Percentiles rank a stretch among this genome's conserved stretches.
Conservation (phyloP, 2,113 vertebrate genomes). For the Strix aluco region DNA sequence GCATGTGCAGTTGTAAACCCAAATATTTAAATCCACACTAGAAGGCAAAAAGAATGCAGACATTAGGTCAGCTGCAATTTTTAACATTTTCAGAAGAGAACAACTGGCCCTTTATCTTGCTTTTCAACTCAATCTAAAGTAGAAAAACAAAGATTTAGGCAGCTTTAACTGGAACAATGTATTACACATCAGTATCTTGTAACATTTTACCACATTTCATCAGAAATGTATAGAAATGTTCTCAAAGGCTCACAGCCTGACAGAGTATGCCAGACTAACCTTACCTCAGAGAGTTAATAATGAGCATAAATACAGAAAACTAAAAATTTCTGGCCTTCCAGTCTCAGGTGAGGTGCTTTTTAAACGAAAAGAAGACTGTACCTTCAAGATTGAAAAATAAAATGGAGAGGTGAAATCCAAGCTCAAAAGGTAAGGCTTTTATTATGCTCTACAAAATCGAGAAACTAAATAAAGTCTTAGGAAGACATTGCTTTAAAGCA, state of each 20-base stretch:
- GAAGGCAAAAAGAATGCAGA: conserved; percentile 42
- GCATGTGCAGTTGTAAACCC: background rate
- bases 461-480: background rate
- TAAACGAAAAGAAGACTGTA: background rate
- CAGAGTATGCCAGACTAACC: background rate
- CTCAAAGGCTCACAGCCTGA: background rate
- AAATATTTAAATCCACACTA: conserved; percentile 27
- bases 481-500: background rate
- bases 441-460: background rate
- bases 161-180: background rate
- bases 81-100: background rate
- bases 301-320: background rate
- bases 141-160: background rate
- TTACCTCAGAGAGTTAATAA: background rate
- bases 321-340: background rate
- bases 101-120: background rate
- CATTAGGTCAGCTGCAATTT: background rate
- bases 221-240: background rate
- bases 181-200: background rate
- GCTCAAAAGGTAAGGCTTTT: background rate
- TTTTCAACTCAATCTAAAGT: background rate
- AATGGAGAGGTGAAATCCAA: background rate
- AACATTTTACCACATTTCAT: background rate
- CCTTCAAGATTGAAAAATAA: background rate
- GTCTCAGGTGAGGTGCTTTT: background rate